phyloP scores from a whole-genome alignment of 2,888 invertebrate species.

The Smittia aterrima region DNA sequence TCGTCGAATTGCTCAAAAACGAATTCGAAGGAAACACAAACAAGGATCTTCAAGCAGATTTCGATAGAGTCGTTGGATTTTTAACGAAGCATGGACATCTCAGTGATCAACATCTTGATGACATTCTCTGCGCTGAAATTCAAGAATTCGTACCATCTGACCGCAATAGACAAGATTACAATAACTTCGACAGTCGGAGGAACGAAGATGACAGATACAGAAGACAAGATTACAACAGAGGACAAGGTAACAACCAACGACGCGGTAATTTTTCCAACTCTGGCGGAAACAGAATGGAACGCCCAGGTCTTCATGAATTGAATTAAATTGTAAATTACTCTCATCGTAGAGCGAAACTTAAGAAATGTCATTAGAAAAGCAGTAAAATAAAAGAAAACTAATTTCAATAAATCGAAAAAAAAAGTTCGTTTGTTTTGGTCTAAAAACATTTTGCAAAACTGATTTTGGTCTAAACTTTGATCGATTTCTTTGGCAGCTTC shows the following conservation, averaged over 20 bases:
- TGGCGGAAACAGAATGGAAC: no score
- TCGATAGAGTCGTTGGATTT: conserved; percentile 58
- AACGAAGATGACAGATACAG: conserved; percentile 42
- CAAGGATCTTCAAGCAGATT: conserved; percentile 59
- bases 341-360: no score
- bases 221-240: not conserved
- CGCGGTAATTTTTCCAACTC: not conserved
- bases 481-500: no score
- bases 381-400: not conserved
- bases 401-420: no score
- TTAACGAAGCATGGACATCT: conserved; percentile 53
- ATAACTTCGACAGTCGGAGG: no score
- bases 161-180: not conserved
- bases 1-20: conserved; percentile 57
- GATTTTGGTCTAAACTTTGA: no score
- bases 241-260: not conserved
- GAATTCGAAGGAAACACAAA: conserved; percentile 58
- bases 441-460: no score
- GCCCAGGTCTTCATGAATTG: conserved; percentile 42
- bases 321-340: conserved; percentile 32
- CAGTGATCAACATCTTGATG: conserved; percentile 40
- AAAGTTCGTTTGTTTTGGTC: no score
- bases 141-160: conserved; percentile 26
- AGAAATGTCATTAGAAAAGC: no score
- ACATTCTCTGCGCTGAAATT: conserved; percentile 43